Conservation (phyloP, 2,888 invertebrate genomes). For the Eutolmus rufibarbis region DNA sequence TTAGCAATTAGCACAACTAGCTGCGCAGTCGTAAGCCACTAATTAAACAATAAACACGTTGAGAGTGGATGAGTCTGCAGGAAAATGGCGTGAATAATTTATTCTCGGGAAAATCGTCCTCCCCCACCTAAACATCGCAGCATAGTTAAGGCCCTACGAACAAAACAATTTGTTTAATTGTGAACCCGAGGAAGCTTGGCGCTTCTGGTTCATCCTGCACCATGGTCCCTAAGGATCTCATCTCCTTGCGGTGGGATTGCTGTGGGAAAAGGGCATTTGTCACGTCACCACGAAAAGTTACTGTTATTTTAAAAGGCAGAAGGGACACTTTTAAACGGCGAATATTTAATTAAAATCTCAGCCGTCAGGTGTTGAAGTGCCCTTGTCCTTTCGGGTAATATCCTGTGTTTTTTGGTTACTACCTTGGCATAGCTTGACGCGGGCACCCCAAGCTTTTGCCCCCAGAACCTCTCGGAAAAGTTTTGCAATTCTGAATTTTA, state of each 20-base stretch:
- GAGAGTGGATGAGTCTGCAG: neutral
- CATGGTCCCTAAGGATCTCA: neutral
- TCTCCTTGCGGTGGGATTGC: neutral
- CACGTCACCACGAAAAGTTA: constrained; percentile 22
- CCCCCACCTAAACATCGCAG: neutral
- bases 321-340: constrained; percentile 22
- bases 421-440: neutral
- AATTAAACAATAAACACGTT: neutral
- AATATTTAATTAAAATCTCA: constrained; percentile 47
- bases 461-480: constrained; percentile 21
- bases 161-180: constrained; percentile 9
- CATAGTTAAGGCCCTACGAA: neutral
- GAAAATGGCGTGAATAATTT: neutral
- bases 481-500: constrained; percentile 45
- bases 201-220: neutral
- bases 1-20: neutral
- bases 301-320: constrained; percentile 14
- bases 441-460: neutral
- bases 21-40: neutral
- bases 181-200: neutral
- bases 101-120: neutral
- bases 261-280: neutral
- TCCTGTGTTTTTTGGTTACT: neutral
- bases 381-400: constrained; percentile 24
- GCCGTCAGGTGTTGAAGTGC: constrained; percentile 45